phyloP scores from a whole-genome alignment of 2,888 invertebrate genomes.

The Liodrosophila aerea region DNA sequence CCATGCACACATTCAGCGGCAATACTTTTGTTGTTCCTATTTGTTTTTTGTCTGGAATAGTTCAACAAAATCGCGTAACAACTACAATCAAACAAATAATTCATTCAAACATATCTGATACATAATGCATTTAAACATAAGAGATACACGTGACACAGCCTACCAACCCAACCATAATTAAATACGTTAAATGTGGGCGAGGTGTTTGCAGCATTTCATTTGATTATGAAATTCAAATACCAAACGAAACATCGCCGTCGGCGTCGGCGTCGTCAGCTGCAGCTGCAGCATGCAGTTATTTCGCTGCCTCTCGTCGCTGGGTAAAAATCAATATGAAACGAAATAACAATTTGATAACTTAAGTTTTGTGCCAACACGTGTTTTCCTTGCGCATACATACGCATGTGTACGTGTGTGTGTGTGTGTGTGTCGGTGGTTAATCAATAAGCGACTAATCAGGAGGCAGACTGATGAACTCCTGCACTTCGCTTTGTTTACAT shows the following conservation, averaged over 20 bases:
- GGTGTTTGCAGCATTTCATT: constrained; percentile 17
- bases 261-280: constrained; percentile 12
- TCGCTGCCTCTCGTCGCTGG: constrained; percentile 24
- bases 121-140: too few relatives aligned
- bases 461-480: constrained; percentile 20
- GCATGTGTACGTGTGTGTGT: constrained; percentile 8
- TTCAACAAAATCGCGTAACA: constrained; percentile 12
- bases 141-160: not conserved
- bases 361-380: constrained; percentile 42
- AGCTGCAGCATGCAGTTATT: constrained; percentile 53
- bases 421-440: constrained; percentile 30
- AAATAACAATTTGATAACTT: constrained; percentile 29
- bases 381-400: constrained; percentile 10
- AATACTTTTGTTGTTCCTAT: constrained; percentile 32
- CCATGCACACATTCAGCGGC: constrained; percentile 46
- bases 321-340: constrained; percentile 66
- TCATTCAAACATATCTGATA: not conserved
- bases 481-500: constrained; percentile 34
- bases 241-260: not conserved
- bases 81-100: constrained; percentile 14
- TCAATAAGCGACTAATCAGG: constrained; percentile 62
- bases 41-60: constrained; percentile 33
- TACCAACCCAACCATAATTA: not conserved
- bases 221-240: constrained; percentile 49
- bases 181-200: not conserved